Evolutionary conservation across 2,113 vertebrate genomes (phyloP), one percentile per base, ranked within the genome.

Genomic region (Piaya cayana): DNA sequence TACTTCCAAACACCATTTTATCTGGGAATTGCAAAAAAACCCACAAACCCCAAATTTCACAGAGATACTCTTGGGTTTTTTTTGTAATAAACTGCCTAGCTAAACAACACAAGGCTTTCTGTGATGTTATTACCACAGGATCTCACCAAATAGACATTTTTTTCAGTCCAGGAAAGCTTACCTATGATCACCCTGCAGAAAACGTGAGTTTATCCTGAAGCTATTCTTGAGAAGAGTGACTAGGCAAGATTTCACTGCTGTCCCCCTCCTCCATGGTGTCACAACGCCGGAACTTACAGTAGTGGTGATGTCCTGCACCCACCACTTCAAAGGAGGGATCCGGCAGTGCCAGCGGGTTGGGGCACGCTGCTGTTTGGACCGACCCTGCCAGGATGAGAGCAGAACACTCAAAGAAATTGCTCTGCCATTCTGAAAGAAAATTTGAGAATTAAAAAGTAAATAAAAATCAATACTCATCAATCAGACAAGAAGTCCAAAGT

Each of bases 281-380:
- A 23, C 3, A 3, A 17, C 12, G 68, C 49, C 72, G 77, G 64
- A 88, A 50, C 8, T 52, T 25, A 36, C 2, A 5, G 20, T 2
- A 39, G 47, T 49, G 58, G 80, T n/a, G 62, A 6, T 5, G 36
- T 32, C 30, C n/a, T 62, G 39, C n/a, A 42, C 21, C 20, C 26
- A 3, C 4, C 30, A 9, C n/a, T 18, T 39, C n/a, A 39, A 10
- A 27, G 5, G 17, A 52, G 42, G 7, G 36, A 27, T 34, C 29
- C 49, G 12, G 30, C 36, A 15, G 50, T 19, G 42, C 37, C 26
- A 30, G 10, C 0, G 0, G 29, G 36, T 9, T 53, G 79, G 26
- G n/a, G 8, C 15, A 12, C 5, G 56, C 6, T 3, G 4, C 15
- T 3, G 0, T 21, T 13, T 11, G 45, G 47, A 29, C 13, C 9